Evolutionary conservation across 2,113 vertebrate species (phyloP).

Genomic region (Pyrgilauda ruficollis): DNA sequence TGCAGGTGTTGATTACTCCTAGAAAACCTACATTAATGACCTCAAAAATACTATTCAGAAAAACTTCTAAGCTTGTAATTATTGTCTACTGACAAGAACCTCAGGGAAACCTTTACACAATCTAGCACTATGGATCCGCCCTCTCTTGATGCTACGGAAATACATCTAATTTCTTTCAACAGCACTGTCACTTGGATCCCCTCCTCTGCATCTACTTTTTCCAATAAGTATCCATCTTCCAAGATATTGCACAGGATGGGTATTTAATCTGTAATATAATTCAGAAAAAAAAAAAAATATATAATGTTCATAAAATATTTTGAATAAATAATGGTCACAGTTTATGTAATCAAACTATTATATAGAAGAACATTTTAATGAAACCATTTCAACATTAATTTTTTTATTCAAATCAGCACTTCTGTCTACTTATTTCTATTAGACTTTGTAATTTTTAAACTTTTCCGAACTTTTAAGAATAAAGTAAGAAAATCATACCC

Average conservation of each 20-base stretch:
- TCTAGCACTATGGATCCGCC: background rate
- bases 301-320: background rate
- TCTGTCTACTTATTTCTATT: background rate
- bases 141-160: background rate
- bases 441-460: background rate
- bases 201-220: background rate
- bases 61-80: background rate
- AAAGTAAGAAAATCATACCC: background rate
- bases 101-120: background rate
- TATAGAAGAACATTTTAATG: background rate
- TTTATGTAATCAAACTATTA: background rate
- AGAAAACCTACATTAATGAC: background rate
- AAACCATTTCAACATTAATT: fast-evolving
- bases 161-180: background rate
- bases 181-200: background rate
- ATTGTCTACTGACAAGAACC: background rate
- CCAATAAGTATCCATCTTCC: background rate
- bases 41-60: background rate
- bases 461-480: background rate
- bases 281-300: too few relatives aligned
- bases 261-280: background rate
- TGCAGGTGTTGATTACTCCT: background rate
- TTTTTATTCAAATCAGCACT: background rate
- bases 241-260: background rate
- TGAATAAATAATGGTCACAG: background rate